Evolutionary conservation across 2,797 vertebrate species (phyloP).

Genomic region (Cygnus olor): DNA sequence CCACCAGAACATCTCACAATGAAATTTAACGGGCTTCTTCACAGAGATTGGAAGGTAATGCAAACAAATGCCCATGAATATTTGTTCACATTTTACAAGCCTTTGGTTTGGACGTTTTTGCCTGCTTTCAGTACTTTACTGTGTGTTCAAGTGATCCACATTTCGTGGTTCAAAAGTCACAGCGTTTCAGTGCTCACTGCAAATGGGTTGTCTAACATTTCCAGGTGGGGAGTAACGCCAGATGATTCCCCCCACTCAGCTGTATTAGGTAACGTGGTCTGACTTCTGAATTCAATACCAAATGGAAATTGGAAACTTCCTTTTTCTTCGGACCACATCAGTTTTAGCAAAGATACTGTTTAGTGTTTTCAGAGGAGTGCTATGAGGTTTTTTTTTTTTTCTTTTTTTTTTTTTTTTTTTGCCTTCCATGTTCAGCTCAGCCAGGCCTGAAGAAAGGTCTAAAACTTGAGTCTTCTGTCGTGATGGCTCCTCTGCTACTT

Average conservation of each 20-base stretch:
- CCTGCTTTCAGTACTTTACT: neutral
- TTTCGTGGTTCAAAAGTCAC: slow-evolving; percentile 29
- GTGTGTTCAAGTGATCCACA: slow-evolving; percentile 17
- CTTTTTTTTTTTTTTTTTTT: neutral
- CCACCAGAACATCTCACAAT: slow-evolving; percentile 49
- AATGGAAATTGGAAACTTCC: neutral
- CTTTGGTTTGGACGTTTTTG: slow-evolving; percentile 46
- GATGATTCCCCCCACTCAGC: neutral
- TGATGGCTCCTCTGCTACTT: neutral
- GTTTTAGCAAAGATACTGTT: neutral
- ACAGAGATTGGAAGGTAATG: neutral
- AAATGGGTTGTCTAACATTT: neutral
- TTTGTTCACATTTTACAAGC: slow-evolving; percentile 57
- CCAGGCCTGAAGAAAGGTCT: neutral
- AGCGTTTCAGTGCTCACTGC: neutral
- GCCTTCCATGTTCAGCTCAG: neutral
- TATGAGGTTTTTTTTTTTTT: neutral
- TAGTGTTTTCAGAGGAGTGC: neutral
- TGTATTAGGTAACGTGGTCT: neutral
- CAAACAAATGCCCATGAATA: slow-evolving; percentile 62
- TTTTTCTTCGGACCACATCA: neutral
- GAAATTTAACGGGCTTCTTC: slow-evolving; percentile 59
- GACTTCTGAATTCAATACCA: neutral
- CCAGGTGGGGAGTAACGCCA: neutral
- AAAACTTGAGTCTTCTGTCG: neutral